Evolutionary conservation across 2,113 vertebrate genomes (phyloP).

Genomic region (Trogon surrucura): DNA sequence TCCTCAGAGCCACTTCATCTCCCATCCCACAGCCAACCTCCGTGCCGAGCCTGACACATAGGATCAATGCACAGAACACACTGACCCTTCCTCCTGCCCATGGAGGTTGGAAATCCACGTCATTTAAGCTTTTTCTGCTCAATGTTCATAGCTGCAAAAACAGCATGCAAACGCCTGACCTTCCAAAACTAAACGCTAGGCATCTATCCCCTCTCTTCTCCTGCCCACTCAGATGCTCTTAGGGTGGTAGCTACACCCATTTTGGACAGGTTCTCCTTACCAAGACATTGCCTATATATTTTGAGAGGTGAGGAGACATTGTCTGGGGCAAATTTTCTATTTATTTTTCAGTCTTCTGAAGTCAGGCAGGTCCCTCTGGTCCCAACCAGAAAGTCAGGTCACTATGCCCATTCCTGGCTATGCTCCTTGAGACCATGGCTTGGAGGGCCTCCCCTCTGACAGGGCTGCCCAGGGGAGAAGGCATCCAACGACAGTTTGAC

Average conservation of each 20-base stretch:
- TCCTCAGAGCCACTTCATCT: not conserved
- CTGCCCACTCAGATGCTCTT: not conserved
- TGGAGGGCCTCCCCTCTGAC: not conserved
- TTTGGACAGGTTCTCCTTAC: not conserved
- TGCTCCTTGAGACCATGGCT: not conserved
- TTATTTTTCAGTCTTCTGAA: not conserved
- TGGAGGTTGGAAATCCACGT: not conserved
- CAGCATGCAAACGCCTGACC: not conserved
- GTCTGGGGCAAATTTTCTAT: not conserved
- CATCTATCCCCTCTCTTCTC: not conserved
- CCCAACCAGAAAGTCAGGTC: not conserved
- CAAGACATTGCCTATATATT: not conserved
- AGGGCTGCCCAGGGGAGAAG: not conserved
- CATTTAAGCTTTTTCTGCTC: not conserved
- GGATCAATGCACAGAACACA: not conserved
- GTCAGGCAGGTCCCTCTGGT: not conserved
- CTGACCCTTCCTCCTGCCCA: not conserved
- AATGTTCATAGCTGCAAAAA: slow-evolving; percentile 17
- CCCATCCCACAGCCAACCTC: not conserved
- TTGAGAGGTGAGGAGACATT: not conserved
- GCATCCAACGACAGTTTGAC: slow-evolving; percentile 27
- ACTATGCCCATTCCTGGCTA: not conserved
- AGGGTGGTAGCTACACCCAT: not conserved
- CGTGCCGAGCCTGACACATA: accelerated
- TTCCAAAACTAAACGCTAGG: not conserved